Evolutionary conservation across 2,888 invertebrate species (phyloP), one percentile per base, ranked within the genome.

Genomic region (Heliconius hortense): DNA sequence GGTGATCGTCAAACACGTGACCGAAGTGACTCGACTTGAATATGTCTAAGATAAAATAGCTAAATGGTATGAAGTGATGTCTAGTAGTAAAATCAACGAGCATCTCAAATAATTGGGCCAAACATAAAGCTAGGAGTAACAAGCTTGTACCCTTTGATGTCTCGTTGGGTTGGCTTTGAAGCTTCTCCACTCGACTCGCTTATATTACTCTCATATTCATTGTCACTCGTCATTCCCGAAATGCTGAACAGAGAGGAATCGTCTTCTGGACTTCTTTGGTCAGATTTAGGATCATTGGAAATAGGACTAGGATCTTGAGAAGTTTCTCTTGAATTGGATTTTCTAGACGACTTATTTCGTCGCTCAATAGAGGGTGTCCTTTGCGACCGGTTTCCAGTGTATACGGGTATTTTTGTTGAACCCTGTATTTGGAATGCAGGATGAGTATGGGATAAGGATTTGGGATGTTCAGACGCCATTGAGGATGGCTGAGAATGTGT

Each of bases 321-420:
- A 24, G 85, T 86, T 81, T 93, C 93, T 83, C 92, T 85, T 72
- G 93, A 92, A 74, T 86, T 89, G 62, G 90, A 88, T 82, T 88
- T 90, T 79, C 85, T 85, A 73, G 86, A 87, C 77, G 84, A 82
- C 84, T 90, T 90, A 78, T 85, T 80, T 72, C 86, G 87, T 82
- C 90, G 86, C 79, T 93, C 93, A 75, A 87, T 87, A 72, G 95
- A 95, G 76, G 94, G 94, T 79, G 95, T 93, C 85, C 95, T 93
- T 85, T 95, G 95, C 80, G 95, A 95, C 81, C 95, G 95, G 83
- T 92, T 86, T 82, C 96, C 96, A 84, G 96, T 95, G 90, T 95
- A 96, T 79, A 96, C 95, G 80, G 96, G 97, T 87, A 96, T 96
- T 94, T 96, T 96, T 85, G 96, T 96, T 87, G 96, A 96, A 80